Base-by-base conservation (phyloP, 2,888 invertebrate species). In the Caenorhabditis uteleia region DNA sequence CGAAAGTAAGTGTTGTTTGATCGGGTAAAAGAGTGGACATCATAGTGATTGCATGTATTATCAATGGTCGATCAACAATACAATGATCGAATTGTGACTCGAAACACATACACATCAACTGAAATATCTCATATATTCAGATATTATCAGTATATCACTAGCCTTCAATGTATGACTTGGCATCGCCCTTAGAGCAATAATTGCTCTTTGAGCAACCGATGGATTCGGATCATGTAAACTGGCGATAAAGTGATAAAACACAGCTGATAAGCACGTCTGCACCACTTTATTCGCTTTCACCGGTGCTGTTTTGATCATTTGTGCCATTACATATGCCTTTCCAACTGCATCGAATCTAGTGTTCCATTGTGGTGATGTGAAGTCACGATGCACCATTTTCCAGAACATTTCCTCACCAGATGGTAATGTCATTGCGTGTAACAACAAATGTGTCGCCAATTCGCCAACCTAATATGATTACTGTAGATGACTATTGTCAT, bases 51-150 rank as follows among this genome's bases (percentile, higher is more conserved):
- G 93, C 91, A 84, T 95, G 94, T 36, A 99, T 88, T 27, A 99
- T 92, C 88, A 97, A 91, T 0, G 95, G 94, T 36, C 98, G 88
- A 85, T 98, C 98, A 60, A 92, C 90, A 62, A 95, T 93, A 67
- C 97, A 94, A 62, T 91, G 88, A 87, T 98, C 98, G 86, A 98
- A 98, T 86, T 98, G 97, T 0, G 92, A 91, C 87, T 98, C 97
- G 86, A 98, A 86, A 85, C 97, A 97, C 87, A 91, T 43, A 46
- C 77, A 77, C 34, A 80, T 73, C 16, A 78, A 46, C 74, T 77
- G 36, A 49, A 75, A 50, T 34, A n/a, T n/a, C n/a, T n/a, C n/a
- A n/a, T 4, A 3, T 38, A 14, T 4, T 21, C 20, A 10, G 23
- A 55, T 4, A 18, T 57, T 2, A 2, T n/a, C n/a, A n/a, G n/a